Percentiles rank a stretch among this genome's conserved stretches.
These are phyloP conservation scores for Romanomermis culicivorax DNA, from an alignment of 2,888 invertebrate genomes.

Conservation along the genomic window DNA sequence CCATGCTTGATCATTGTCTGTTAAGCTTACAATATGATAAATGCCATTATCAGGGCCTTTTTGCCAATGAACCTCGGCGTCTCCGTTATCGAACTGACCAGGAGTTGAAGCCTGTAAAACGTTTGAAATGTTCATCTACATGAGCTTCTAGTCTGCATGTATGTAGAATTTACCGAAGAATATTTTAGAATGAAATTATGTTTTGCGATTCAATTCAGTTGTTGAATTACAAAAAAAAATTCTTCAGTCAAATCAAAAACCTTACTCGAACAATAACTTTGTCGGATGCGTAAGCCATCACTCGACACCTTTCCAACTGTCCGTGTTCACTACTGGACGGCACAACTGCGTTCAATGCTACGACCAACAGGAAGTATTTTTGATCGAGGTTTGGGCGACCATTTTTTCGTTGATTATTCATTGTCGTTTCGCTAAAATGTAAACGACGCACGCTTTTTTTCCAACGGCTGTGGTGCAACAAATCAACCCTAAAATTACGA, in stretches of 20 bases:
- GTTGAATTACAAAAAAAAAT: too few relatives aligned
- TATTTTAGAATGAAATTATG: too few relatives aligned
- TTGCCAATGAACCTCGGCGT: constrained; percentile 79
- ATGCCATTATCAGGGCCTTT: constrained; percentile 59
- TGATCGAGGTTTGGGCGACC: constrained; percentile 97
- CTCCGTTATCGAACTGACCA: constrained; percentile 81
- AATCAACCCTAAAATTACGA: too few relatives aligned
- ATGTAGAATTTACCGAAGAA: too few relatives aligned
- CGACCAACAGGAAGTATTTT: constrained; percentile 81
- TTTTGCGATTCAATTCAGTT: too few relatives aligned
- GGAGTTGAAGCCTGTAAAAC: constrained; percentile 97
- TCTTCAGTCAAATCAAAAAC: constrained; percentile 7
- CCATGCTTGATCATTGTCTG: too few relatives aligned
- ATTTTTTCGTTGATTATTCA: constrained; percentile 96
- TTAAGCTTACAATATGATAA: too few relatives aligned
- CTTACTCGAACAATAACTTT: constrained; percentile 82
- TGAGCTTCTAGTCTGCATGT: too few relatives aligned
- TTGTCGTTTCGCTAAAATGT: constrained; percentile 94
- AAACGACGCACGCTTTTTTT: constrained; percentile 87
- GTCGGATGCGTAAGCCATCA: constrained; percentile 67
- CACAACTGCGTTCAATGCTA: constrained; percentile 53
- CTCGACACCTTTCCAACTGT: constrained; percentile 19
- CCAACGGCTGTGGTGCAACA: too few relatives aligned
- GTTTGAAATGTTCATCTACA: too few relatives aligned
- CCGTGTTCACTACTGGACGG: too few relatives aligned